A percentile compares a stretch with the other conserved stretches of the same genome.
phyloP scores from a whole-genome alignment of 2,888 invertebrate species.

The Anaspis maculata region DNA sequence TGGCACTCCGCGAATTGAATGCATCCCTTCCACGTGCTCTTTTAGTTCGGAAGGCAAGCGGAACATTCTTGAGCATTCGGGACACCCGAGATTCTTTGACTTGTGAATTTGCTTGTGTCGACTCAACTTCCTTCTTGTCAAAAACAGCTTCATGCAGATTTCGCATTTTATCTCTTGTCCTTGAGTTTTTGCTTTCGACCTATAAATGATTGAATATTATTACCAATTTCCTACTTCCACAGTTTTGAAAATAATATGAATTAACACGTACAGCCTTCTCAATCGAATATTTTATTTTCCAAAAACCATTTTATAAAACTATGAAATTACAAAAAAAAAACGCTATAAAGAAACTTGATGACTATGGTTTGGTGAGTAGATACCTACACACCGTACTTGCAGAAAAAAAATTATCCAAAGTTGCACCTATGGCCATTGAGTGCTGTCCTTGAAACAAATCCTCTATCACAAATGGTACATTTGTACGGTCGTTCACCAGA shows the following conservation, averaged over 20 bases:
- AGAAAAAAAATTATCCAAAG: neutral
- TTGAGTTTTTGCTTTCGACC: neutral
- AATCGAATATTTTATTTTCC: no score
- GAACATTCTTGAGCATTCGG: no score
- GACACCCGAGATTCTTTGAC: neutral
- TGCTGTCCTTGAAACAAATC: conserved; percentile 35
- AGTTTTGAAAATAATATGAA: no score
- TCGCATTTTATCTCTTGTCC: neutral
- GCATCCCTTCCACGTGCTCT: no score
- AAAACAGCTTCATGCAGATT: neutral
- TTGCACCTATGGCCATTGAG: conserved; percentile 1
- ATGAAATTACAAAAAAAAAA: no score
- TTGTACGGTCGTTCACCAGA: conserved; percentile 50
- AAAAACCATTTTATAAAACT: no score
- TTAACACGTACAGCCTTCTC: no score
- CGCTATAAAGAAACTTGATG: no score
- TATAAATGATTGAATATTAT: neutral
- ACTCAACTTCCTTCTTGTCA: neutral
- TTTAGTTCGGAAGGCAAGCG: no score
- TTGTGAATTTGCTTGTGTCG: conserved; percentile 1
- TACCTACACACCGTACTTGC: no score
- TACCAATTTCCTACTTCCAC: no score
- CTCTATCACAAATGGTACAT: conserved; percentile 49
- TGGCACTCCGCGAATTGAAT: neutral
- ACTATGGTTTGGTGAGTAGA: no score